These are phyloP conservation scores for Columba janthina DNA, from an alignment of 2,113 vertebrate species.

Conservation along the genomic window DNA sequence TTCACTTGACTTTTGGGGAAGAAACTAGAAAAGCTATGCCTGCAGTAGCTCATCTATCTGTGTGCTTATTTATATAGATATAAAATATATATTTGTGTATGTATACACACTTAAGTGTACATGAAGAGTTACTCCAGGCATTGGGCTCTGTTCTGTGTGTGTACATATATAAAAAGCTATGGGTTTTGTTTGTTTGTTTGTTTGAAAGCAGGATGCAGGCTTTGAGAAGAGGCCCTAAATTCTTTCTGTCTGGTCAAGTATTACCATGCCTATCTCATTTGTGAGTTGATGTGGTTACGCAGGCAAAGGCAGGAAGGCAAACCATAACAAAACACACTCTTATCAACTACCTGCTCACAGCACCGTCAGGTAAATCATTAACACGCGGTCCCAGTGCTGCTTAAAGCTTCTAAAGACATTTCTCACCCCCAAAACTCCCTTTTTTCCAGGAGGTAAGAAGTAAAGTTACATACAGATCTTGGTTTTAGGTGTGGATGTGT, in stretches of 20 bases:
- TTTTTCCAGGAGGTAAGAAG: not conserved
- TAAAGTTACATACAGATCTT: not conserved
- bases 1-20: not conserved
- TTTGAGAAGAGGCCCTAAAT: not conserved
- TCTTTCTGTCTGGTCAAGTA: not conserved
- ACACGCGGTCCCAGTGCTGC: fast-evolving
- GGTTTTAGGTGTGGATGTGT: not conserved
- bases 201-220: not conserved
- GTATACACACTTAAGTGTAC: not conserved
- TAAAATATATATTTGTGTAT: not conserved
- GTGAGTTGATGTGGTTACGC: not conserved
- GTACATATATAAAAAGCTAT: not conserved
- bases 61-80: not conserved
- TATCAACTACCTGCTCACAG: not conserved
- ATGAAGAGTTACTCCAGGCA: not conserved
- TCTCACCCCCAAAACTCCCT: not conserved
- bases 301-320: not conserved
- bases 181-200: not conserved
- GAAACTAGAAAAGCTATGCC: not conserved
- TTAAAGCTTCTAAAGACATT: not conserved
- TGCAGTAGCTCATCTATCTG: not conserved
- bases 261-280: not conserved
- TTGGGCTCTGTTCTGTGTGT: not conserved
- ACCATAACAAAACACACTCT: not conserved
- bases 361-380: constrained; percentile 20